Evolutionary conservation across 2,113 vertebrate species (phyloP).

Genomic region (Apaloderma vittatum): DNA sequence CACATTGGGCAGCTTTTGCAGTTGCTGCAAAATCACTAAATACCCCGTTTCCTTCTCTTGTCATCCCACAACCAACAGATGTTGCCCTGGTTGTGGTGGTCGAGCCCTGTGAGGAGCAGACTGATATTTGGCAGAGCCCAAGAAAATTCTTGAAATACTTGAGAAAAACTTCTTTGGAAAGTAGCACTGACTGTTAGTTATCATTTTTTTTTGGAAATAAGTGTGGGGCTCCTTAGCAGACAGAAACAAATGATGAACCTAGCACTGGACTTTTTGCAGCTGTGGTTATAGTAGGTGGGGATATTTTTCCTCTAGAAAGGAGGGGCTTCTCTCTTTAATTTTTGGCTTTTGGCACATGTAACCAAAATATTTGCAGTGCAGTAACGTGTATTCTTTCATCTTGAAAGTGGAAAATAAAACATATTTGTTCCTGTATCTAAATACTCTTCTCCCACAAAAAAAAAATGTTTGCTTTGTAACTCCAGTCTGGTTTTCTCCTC

Average conservation of each 20-base stretch:
- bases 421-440: slow-evolving; percentile 19
- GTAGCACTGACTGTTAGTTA: neutral
- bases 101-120: neutral
- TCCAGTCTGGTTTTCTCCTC: neutral
- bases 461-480: neutral
- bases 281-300: neutral
- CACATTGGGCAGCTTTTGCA: neutral
- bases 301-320: neutral
- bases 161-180: neutral
- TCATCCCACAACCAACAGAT: neutral
- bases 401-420: slow-evolving; percentile 10
- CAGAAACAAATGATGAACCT: neutral
- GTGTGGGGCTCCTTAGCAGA: neutral
- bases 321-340: neutral
- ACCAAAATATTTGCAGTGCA: slow-evolving; percentile 3
- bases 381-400: neutral
- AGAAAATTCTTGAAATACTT: slow-evolving; percentile 40
- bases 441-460: neutral
- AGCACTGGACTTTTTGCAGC: neutral
- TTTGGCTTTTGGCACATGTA: neutral
- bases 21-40: neutral
- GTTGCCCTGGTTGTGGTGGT: neutral
- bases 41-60: neutral
- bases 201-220: neutral
- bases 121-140: neutral